These are phyloP conservation scores for Epizoanthus stellaris DNA, from an alignment of 92 coral and sea anemone species.

Conservation along the genomic window DNA sequence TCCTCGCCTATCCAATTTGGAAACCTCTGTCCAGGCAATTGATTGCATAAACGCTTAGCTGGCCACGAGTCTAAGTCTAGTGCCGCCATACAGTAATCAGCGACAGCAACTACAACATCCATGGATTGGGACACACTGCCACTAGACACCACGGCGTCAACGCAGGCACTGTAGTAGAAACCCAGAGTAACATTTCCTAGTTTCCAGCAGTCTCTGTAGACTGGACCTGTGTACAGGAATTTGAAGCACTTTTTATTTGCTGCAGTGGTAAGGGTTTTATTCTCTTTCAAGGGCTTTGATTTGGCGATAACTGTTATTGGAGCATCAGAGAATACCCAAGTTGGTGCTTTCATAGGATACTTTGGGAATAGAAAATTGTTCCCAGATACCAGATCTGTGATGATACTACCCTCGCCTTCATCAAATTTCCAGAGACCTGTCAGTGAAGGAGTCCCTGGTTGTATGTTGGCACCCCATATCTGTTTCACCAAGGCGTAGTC, in stretches of 20 bases:
- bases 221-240: slow-evolving; percentile 49
- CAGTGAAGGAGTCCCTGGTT: slow-evolving; percentile 48
- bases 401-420: slow-evolving; percentile 62
- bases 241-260: slow-evolving; percentile 52
- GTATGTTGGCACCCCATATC: slow-evolving; percentile 62
- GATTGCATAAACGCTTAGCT: slow-evolving; percentile 62
- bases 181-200: slow-evolving; percentile 52
- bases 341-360: slow-evolving; percentile 61
- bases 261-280: slow-evolving; percentile 33
- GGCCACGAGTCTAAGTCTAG: slow-evolving; percentile 58
- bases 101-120: slow-evolving; percentile 53
- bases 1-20: slow-evolving; percentile 73
- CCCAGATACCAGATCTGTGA: slow-evolving; percentile 49
- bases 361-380: slow-evolving; percentile 58
- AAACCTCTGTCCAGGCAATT: slow-evolving; percentile 61
- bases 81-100: slow-evolving; percentile 62
- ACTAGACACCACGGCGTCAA: slow-evolving; percentile 46
- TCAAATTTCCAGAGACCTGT: slow-evolving; percentile 69
- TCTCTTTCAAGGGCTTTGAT: slow-evolving; percentile 46
- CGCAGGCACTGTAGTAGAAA: slow-evolving; percentile 60
- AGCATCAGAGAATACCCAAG: slow-evolving; percentile 70
- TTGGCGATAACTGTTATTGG: slow-evolving; percentile 48
- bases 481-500: slow-evolving; percentile 68
- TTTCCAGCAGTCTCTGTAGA: slow-evolving; percentile 43
- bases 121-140: slow-evolving; percentile 54